A percentile compares a stretch with the other conserved stretches of the same genome.
Evolutionary conservation across 1,140 invertebrate genomes (phyloP).

Genomic region (Varroa destructor): DNA sequence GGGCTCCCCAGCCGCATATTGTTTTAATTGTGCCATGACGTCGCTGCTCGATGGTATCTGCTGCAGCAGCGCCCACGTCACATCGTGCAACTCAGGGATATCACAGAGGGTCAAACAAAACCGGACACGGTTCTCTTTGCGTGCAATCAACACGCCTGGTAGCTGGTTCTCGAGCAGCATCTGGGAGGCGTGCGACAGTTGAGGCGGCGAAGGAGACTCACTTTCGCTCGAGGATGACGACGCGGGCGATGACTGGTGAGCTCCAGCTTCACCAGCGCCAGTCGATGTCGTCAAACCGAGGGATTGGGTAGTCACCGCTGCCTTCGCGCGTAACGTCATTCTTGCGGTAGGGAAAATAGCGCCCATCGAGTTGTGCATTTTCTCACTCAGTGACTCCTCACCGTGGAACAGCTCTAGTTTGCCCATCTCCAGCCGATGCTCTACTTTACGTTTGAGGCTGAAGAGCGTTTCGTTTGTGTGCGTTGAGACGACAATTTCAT

Average conservation of each 20-base stretch:
- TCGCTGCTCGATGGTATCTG: slow-evolving; percentile 65
- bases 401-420: slow-evolving; percentile 24
- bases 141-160: slow-evolving; percentile 28
- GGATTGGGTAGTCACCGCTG: background rate
- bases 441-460: slow-evolving; percentile 53
- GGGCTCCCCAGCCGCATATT: slow-evolving; percentile 25
- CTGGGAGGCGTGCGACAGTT: slow-evolving; percentile 25
- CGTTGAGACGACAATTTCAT: slow-evolving; percentile 80
- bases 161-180: slow-evolving; percentile 29
- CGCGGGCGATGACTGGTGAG: slow-evolving; percentile 16
- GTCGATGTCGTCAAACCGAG: background rate
- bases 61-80: slow-evolving; percentile 68
- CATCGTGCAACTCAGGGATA: slow-evolving; percentile 64
- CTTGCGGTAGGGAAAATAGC: background rate
- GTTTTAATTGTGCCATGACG: slow-evolving; percentile 23
- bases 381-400: slow-evolving; percentile 4
- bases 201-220: slow-evolving; percentile 26
- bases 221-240: slow-evolving; percentile 16
- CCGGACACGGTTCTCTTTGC: slow-evolving; percentile 1
- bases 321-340: background rate
- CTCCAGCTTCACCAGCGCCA: background rate
- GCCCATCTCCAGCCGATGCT: slow-evolving; percentile 1
- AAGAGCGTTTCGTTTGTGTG: slow-evolving; percentile 86
- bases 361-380: slow-evolving; percentile 8
- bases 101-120: slow-evolving; percentile 28